Base-by-base conservation (phyloP, 2,113 vertebrate species). In the Excalfactoria chinensis region DNA sequence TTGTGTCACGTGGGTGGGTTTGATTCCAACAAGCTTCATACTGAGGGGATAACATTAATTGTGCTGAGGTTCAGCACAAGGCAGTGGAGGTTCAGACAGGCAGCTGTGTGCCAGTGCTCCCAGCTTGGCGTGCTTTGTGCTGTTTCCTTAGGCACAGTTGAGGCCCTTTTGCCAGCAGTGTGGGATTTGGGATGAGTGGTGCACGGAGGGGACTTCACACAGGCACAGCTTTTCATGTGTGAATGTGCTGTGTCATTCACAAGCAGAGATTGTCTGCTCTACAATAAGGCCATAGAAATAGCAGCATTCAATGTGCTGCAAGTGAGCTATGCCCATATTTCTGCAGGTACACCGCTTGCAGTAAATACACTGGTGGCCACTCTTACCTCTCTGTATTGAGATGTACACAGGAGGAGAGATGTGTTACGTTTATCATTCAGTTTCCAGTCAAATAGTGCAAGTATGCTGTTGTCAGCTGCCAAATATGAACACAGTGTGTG, bases 81-180 rank as follows among this genome's bases (percentile, higher is more conserved):
- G 48, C 40, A 46, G 16, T 25, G 13, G 68, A 41, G 60, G 40
- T 35, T 22, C 9, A 6, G 26, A 13, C 6, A 13, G 7, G 34
- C 22, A 71, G 34, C 59, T 37, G 34, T 14, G 13, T 26, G 35
- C 59, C 14, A 6, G 37, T 35, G 55, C 32, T 35, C 32, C 26
- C 8, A 3, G 17, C 2, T 21, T n/a, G 13, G 46, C 32, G 26
- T 17, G 10, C 26, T 21, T 17, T 40, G 64, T 70, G 66, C n/a
- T 1, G 0, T 3, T 44, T 46, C 28, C 84, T 62, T 3, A 0
- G 10, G 22, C 0, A 1, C 21, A 26, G 18, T 37, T 2, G 3
- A 62, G 16, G 56, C 64, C 46, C 56, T 77, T 37, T 40, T 3
- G 8, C 17, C 16, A 64, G 26, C 28, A 30, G 1, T 5, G 43